Base-by-base conservation (phyloP, 2,797 vertebrate genomes). In the Spizella passerina region DNA sequence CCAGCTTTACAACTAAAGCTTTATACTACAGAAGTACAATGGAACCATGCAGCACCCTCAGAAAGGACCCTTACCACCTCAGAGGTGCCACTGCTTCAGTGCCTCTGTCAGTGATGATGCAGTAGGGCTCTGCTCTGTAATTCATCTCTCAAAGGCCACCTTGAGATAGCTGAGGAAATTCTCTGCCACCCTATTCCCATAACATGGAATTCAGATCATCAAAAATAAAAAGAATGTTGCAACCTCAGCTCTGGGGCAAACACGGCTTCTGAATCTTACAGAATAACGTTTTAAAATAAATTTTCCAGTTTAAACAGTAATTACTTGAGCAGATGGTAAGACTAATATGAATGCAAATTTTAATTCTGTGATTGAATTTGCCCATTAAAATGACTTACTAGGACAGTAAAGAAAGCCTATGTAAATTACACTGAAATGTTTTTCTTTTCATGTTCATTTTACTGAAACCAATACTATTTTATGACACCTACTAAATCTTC, bases 331-430 rank as follows among this genome's bases (percentile, higher is more conserved):
- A 85, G 64, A 41, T n/a, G 41, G 32, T 34, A 87, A 80, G 52
- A 44, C 60, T 71, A 63, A 65, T 7, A 6, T 43, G 26, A 60
- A 87, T 5, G 70, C 5, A 71, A 73, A 93, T 56, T 38, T 55
- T 43, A 88, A 53, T 85, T 82, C 15, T 72, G 38, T 46, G 43
- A 82, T 79, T 84, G 56, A 68, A 82, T 86, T 50, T 91, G 20
- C 61, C 69, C 44, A 60, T 82, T 77, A 77, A 21, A 82, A 85
- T 63, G 9, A 73, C 29, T 85, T 82, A 75, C 2, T 44, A 69
- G 19, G 49, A 60, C 29, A 88, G 23, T n/a, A 79, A 0, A 95
- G 38, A 87, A 91, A 85, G 23, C 19, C 27, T 64, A 9, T 0
- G 0, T 22, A 41, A 81, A 0, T 44, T 60, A 68, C 24, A 64